Evolutionary conservation across 1,140 invertebrate species (phyloP).

Genomic region (Trichoplusia ni): DNA sequence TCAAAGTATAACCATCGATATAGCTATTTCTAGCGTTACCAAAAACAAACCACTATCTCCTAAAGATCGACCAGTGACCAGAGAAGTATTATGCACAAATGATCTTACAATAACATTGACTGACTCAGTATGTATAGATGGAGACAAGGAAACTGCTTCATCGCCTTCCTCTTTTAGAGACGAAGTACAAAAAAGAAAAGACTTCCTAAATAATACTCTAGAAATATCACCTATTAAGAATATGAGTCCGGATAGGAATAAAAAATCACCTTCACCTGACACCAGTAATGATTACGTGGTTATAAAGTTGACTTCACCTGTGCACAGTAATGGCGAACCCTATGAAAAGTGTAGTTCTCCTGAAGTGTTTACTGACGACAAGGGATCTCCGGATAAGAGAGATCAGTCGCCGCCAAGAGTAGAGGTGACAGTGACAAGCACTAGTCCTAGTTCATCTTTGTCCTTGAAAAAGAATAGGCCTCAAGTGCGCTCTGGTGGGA

Average conservation of each 20-base stretch:
- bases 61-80: not conserved
- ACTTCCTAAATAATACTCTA: slow-evolving; percentile 80
- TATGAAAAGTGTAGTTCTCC: slow-evolving; percentile 61
- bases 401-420: slow-evolving; percentile 70
- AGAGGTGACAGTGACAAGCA: slow-evolving; percentile 47
- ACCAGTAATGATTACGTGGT: slow-evolving; percentile 66
- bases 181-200: slow-evolving; percentile 75
- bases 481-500: slow-evolving; percentile 59
- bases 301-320: slow-evolving; percentile 62
- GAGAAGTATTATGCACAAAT: not conserved
- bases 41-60: not conserved
- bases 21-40: not conserved
- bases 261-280: slow-evolving; percentile 62
- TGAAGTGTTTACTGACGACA: slow-evolving; percentile 73
- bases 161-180: slow-evolving; percentile 60
- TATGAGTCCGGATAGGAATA: slow-evolving; percentile 61
- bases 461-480: slow-evolving; percentile 71
- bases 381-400: slow-evolving; percentile 64
- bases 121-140: slow-evolving; percentile 1
- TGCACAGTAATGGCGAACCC: slow-evolving; percentile 69
- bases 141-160: slow-evolving; percentile 32
- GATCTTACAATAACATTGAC: slow-evolving; percentile 9
- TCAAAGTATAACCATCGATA: not conserved
- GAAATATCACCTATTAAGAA: slow-evolving; percentile 83
- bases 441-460: slow-evolving; percentile 66